Evolutionary conservation across 2,888 invertebrate species (phyloP), one percentile per base, ranked within the genome.

Genomic region (Palloptera scutellata): DNA sequence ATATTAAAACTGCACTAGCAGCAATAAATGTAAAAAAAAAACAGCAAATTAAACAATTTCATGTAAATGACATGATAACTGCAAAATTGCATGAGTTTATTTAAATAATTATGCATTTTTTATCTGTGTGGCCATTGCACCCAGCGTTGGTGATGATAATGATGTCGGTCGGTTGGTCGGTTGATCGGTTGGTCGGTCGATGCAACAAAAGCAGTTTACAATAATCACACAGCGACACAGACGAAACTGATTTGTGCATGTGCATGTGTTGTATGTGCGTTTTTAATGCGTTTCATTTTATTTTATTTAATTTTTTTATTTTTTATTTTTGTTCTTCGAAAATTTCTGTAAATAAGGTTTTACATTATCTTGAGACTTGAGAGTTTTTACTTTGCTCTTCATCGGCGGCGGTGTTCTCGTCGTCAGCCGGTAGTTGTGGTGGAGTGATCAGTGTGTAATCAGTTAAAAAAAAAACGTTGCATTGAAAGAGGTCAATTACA

Each of bases 371-470:
- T 48, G 51, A 55, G 61, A 61, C 13, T 57, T 17, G 13, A 13
- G 15, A 48, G 48, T 48, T n/a, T 48, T 11, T 48, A 15, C n/a
- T 48, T 15, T 64, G 57, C 17, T 45, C 45, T 20, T 48, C 45
- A 61, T n/a, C 12, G 19, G 5, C 19, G 43, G n/a, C 10, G 10
- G 11, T 45, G 45, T 45, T 45, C 13, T 48, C 30, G 6, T 30
- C 30, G 30, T 30, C 30, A 6, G 2, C 30, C 2, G 5, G 10
- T 11, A 11, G 48, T n/a, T 10, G 13, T 15, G 8, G 13, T 48
- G 48, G 5, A 48, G 13, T 48, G 48, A n/a, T 67, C 70, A 54
- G 57, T 59, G 72, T 74, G 76, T 76, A 79, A 76, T 77, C 76
- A 30, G 30, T 30, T 30, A 30, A 78, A 73, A 73, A 57, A 73